These are phyloP conservation scores for Eulemur mongoz DNA, from an alignment of 2,797 vertebrate species.

Conservation along the genomic window DNA sequence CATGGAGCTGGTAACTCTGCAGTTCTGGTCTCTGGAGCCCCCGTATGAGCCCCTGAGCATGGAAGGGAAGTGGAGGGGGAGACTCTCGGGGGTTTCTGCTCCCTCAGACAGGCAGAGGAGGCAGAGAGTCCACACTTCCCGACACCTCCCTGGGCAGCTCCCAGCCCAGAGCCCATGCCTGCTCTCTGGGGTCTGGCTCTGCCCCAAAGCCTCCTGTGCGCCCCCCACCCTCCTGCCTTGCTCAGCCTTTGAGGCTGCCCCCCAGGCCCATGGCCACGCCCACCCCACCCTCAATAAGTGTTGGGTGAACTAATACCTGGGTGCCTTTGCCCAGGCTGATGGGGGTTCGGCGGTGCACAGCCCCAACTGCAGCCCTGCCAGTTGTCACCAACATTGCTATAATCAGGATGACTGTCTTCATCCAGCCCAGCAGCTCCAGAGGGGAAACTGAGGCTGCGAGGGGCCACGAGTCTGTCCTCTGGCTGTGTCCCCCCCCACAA, in stretches of 20 bases:
- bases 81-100: background rate
- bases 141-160: background rate
- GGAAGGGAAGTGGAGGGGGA: background rate
- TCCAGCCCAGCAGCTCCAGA: background rate
- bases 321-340: background rate
- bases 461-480: too few species aligned
- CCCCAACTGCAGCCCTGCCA: background rate
- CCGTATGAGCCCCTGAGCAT: background rate
- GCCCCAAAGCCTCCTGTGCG: background rate
- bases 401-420: background rate
- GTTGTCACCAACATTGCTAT: background rate
- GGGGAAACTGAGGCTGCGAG: background rate
- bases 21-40: background rate
- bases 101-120: background rate
- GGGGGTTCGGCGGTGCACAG: too few species aligned
- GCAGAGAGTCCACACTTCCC: background rate
- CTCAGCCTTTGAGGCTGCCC: background rate
- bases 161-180: background rate
- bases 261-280: background rate
- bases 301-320: background rate
- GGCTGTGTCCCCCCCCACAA: background rate
- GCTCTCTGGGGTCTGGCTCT: background rate
- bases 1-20: fast-evolving
- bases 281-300: too few species aligned
- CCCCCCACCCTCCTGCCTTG: background rate